Conservation (phyloP, 2,113 vertebrate genomes). For the Perca fluviatilis region DNA sequence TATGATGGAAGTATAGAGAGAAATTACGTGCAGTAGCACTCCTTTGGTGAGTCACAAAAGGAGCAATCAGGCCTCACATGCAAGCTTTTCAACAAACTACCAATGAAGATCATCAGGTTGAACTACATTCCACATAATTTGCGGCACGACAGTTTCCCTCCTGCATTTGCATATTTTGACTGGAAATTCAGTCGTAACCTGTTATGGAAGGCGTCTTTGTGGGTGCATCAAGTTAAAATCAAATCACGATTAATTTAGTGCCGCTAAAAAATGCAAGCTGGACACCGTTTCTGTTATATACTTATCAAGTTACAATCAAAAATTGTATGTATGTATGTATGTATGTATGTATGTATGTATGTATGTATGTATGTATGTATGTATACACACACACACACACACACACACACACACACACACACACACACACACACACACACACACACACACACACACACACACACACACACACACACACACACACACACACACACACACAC, state of each 20-base stretch:
- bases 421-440: no score
- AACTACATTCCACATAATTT: slow-evolving; percentile 42
- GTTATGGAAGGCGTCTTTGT: background rate
- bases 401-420: no score
- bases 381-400: no score
- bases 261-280: background rate
- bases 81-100: slow-evolving; percentile 1
- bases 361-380: no score
- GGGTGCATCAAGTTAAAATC: background rate
- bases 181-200: background rate
- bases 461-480: no score
- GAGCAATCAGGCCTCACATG: background rate
- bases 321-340: background rate
- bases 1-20: background rate
- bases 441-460: no score
- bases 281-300: background rate
- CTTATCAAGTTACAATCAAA: background rate
- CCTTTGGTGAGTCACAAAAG: slow-evolving; percentile 48
- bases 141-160: background rate
- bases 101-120: slow-evolving; percentile 49
- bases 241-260: background rate
- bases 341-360: no score
- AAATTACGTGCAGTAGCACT: background rate
- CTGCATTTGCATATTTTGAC: slow-evolving; percentile 1
- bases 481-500: no score